Conservation (phyloP, 1,140 invertebrate genomes). For the Streblospio benedicti region DNA sequence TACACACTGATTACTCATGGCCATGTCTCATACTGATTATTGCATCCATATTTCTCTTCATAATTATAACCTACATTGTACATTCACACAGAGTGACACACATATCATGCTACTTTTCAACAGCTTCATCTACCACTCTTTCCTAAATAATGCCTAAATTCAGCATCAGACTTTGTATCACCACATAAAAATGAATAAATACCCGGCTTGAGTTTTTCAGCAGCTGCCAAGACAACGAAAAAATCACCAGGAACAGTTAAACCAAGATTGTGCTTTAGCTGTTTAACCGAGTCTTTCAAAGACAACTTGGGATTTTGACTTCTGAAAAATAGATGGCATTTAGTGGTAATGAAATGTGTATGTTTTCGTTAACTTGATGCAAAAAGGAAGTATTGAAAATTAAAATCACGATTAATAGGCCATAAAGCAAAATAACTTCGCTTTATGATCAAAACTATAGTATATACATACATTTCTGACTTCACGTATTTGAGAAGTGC, state of each 20-base stretch:
- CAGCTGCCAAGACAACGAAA: conserved; percentile 28
- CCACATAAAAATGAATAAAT: conserved; percentile 25
- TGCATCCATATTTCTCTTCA: too few relatives aligned
- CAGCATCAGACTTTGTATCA: conserved; percentile 6
- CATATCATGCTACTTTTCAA: too few relatives aligned
- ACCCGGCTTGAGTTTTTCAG: conserved; percentile 37
- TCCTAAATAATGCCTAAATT: too few relatives aligned
- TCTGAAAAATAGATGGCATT: conserved; percentile 6
- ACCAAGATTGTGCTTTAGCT: conserved; percentile 25
- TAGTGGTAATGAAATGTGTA: not conserved
- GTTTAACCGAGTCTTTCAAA: conserved; percentile 20
- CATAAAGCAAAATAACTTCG: too few relatives aligned
- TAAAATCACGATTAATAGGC: too few relatives aligned
- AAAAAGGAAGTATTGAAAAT: too few relatives aligned
- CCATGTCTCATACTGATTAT: too few relatives aligned
- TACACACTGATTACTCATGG: too few relatives aligned
- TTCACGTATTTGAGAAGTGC: conserved; percentile 35
- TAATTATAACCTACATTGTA: too few relatives aligned
- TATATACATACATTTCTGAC: conserved; percentile 29
- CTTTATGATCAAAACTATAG: not conserved
- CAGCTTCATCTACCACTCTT: too few relatives aligned
- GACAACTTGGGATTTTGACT: conserved; percentile 17
- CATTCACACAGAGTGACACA: too few relatives aligned
- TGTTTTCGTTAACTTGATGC: too few relatives aligned
- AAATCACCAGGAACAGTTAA: conserved; percentile 30